Base-by-base conservation (phyloP, 2,888 invertebrate species). In the Carpatolechia fugitivella region DNA sequence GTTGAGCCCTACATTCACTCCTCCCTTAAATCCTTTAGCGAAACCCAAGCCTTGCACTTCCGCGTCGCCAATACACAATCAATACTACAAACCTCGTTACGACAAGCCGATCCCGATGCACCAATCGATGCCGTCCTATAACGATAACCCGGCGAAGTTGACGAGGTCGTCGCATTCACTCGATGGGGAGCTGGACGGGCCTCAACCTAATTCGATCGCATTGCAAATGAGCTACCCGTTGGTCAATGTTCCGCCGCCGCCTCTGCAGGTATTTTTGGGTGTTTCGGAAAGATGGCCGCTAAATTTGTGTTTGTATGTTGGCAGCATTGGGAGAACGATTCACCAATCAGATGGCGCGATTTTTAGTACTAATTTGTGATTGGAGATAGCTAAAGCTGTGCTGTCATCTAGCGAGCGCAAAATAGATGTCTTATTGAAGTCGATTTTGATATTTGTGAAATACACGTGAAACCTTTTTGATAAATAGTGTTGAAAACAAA, bases 211-310 rank as follows among this genome's bases (percentile, higher is more conserved):
- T 80, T 92, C 93, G 57, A 92, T 93, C 66, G 92, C 91, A 71
- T 78, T 93, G 86, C 92, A 93, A 82, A 91, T 93, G 92, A 92
- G 89, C 67, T 93, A 93, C 63, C 93, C 93, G 59, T 82, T 93
- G 62, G 92, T 93, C 63, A 92, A 93, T 64, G 91, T 82, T 40
- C 90, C 90, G 58, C 90, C 90, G 63, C 89, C 90, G 55, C 85
- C 89, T 3, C 35, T 90, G 56, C 85, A 87, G 88, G 89, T 90
- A 77, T 44, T 41, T 41, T 11, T 8, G 14, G 16, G 8, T 18
- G 16, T 59, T 63, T 57, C 30, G 44, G 36, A 30, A 56, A 30
- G 56, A 58, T 59, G 60, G 57, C 56, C 29, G 10, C 18, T 3
- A 41, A 3, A 18, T 41, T 41, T 41, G 18, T 16, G 40, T 41